Base-by-base conservation (phyloP, 2,888 invertebrate genomes). In the Portevinia maculata region DNA sequence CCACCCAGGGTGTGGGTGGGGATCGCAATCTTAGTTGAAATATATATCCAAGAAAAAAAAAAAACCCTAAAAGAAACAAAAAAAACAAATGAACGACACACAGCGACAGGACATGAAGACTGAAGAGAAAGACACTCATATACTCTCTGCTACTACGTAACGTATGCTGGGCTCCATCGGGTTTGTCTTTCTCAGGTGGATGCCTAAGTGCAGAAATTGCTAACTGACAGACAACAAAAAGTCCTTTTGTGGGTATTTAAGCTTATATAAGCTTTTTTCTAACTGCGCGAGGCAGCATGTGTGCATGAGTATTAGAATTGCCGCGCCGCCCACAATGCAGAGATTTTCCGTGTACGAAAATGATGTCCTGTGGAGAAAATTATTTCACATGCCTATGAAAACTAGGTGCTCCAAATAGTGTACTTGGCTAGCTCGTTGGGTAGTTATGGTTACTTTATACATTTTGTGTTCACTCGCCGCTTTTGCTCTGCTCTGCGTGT, bases 191-290 rank as follows among this genome's bases (percentile, higher is more conserved):
- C 74, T 30, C 48, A 75, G 52, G 46, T n/a, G 24, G 24, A 24
- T 24, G 70, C 70, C 59, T 75, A 81, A 75, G 70, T 71, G 75
- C 48, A 75, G 52, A 75, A 65, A 81, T 81, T 44, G 70, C 65
- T 55, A 81, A 75, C 69, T 79, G 69, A 64, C 62, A 52, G 52
- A 67, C 60, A 57, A 57, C 53, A 74, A 62, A 57, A 74, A 81
- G 57, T 70, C 46, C 64, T 53, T 70, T 81, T 70, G 75, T 81
- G 75, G 75, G 15, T 52, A 81, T 81, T 75, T 75, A 70, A 70
- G 75, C 70, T 75, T 28, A 24, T 6, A 64, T 64, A 44, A 81
- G 62, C 62, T 69, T 57, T 64, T 62, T 57, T 41, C 24, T 34
- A 34, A 30, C n/a, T 37, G 7, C 15, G n/a, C 9, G 30, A 41